Evolutionary conservation across 2,797 vertebrate species (phyloP), one percentile per base, ranked within the genome.

Genomic region (Tragelaphus eurycerus): DNA sequence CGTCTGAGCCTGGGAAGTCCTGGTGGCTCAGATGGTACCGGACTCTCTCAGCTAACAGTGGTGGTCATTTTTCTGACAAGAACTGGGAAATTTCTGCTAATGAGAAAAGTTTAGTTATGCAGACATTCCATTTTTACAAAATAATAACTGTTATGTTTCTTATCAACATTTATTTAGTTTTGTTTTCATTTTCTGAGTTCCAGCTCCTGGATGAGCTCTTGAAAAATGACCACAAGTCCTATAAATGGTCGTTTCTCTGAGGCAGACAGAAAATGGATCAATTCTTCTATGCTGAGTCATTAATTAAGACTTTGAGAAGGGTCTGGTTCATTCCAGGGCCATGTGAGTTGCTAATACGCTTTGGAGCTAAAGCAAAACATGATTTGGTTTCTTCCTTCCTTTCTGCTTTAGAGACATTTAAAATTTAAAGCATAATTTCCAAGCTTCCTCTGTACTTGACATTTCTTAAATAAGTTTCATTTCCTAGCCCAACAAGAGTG

Each of bases 391-490:
- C 38, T 59, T 86, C 74, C 79, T 95, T 87, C 79, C n/a, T 78
- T 93, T 71, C 88, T 86, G 34, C 55, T 46, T 10, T 34, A 90
- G 67, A 87, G 43, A 86, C 64, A 86, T 95, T 92, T 78, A 86
- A 87, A 85, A 97, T 91, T 87, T 83, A 89, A 90, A 96, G 38
- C 57, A 11, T 96, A 86, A 94, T 83, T 95, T 89, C 54, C 25
- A 90, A 54, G 17, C 48, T 86, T 85, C 50, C 60, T 74, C 34
- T 86, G 84, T 16, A 50, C 25, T 97, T 88, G 86, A 89, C 76
- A 96, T 89, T 96, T 96, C 91, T 96, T 88, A 81, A 92, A 81
- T 55, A 83, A 71, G 46, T 95, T 93, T 95, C 50, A 89, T 95
- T 93, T 96, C 91, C 83, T 94, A 88, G 60, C 59, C 55, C 23